A percentile compares a stretch with the other conserved stretches of the same genome.
Conservation (phyloP, 2,797 vertebrate genomes). For the Gymnoscopelus microlampas region DNA sequence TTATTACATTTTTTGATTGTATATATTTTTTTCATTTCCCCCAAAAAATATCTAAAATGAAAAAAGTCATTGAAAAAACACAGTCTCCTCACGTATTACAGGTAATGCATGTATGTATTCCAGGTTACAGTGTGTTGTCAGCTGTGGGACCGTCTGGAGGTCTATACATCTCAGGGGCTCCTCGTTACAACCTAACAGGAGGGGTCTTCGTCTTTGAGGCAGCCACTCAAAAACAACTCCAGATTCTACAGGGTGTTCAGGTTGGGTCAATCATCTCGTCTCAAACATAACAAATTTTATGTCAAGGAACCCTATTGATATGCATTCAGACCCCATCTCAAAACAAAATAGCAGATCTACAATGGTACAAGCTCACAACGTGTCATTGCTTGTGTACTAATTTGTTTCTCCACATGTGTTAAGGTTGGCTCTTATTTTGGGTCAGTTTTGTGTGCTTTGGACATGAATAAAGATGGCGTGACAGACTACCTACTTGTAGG, state of each 20-base stretch:
- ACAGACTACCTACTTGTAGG: slow-evolving; percentile 80
- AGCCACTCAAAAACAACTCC: slow-evolving; percentile 36
- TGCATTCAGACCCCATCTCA: too few relatives aligned
- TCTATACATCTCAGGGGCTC: slow-evolving; percentile 79
- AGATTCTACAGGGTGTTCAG: slow-evolving; percentile 78
- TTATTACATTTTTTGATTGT: too few relatives aligned
- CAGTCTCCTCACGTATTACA: too few relatives aligned
- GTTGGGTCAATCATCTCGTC: slow-evolving; percentile 64
- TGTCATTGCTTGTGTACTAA: not conserved
- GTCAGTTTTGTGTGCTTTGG: slow-evolving; percentile 80
- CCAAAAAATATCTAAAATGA: too few relatives aligned
- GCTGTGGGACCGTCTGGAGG: slow-evolving; percentile 27
- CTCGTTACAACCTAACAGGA: slow-evolving; percentile 73
- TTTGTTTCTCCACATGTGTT: not conserved
- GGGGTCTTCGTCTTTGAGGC: slow-evolving; percentile 75
- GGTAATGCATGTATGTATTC: not conserved
- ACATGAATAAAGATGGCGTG: slow-evolving; percentile 65
- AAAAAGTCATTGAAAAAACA: too few relatives aligned
- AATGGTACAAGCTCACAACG: too few relatives aligned
- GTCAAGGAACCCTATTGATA: too few relatives aligned
- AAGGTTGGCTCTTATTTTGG: slow-evolving; percentile 88
- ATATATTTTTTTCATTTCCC: too few relatives aligned
- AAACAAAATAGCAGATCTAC: too few relatives aligned
- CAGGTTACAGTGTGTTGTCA: slow-evolving; percentile 80
- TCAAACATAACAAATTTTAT: too few relatives aligned